Evolutionary conservation across 2,797 vertebrate genomes (phyloP).

Genomic region (Megalops cyprinoides): DNA sequence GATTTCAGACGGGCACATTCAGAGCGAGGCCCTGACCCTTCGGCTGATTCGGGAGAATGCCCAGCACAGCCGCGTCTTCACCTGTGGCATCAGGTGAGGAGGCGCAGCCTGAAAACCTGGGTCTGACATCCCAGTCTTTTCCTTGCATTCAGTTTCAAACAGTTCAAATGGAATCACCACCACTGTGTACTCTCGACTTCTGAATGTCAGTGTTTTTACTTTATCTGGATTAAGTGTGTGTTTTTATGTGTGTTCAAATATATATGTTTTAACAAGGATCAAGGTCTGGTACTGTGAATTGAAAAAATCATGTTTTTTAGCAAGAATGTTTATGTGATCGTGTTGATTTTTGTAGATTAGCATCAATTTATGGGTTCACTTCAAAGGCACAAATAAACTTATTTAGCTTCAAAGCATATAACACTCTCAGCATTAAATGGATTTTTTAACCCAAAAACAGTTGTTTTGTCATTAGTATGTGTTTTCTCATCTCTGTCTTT

Average conservation of each 20-base stretch:
- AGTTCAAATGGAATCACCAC: neutral
- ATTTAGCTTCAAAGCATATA: no score
- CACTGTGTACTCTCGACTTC: neutral
- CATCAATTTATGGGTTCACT: no score
- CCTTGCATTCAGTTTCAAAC: no score
- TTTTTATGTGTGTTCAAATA: conserved; percentile 15
- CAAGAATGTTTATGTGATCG: no score
- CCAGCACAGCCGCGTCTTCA: conserved; percentile 80
- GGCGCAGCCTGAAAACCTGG: no score
- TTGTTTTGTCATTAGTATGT: conserved; percentile 4
- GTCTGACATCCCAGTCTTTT: no score
- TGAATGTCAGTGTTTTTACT: neutral
- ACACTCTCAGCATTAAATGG: no score
- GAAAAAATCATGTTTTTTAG: no score
- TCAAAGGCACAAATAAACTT: no score
- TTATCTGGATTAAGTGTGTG: neutral
- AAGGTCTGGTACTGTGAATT: no score
- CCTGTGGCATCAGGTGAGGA: conserved; percentile 81
- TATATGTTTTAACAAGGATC: conserved; percentile 32
- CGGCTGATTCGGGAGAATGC: conserved; percentile 71
- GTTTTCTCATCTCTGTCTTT: conserved; percentile 22
- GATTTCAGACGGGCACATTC: conserved; percentile 86
- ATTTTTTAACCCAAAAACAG: no score
- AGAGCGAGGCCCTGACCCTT: conserved; percentile 74
- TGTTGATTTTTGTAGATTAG: no score